Percentiles rank a stretch among this genome's conserved stretches.
Evolutionary conservation across 2,797 vertebrate species (phyloP).

Genomic region (Sitta carolinensis): DNA sequence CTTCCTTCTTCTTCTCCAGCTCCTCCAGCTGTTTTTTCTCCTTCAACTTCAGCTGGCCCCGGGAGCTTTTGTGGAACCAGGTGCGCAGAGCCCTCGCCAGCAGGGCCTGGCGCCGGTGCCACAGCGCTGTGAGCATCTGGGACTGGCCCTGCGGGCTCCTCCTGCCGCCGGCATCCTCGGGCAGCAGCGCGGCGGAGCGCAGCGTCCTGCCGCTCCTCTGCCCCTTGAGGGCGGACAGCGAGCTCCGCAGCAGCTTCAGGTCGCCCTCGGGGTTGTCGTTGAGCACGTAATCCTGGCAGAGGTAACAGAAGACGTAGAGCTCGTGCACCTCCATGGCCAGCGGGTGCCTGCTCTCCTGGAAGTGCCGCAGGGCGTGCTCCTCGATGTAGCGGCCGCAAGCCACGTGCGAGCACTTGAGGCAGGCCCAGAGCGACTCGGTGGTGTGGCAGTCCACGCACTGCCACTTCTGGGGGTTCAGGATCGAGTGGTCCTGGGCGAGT

Average conservation of each 20-base stretch:
- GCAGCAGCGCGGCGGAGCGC: conserved; percentile 82
- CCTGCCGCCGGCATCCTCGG: conserved; percentile 59
- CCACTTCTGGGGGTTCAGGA: conserved; percentile 99
- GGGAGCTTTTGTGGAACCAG: conserved; percentile 83
- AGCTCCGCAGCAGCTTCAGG: conserved; percentile 92
- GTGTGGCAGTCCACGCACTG: conserved; percentile 91
- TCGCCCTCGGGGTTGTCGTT: conserved; percentile 97
- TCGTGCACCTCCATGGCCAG: conserved; percentile 97
- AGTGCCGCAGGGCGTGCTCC: conserved; percentile 93
- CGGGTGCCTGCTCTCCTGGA: conserved; percentile 89
- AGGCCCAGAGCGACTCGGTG: conserved; percentile 96
- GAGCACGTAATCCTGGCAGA: conserved; percentile 95
- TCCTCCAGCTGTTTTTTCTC: conserved; percentile 82
- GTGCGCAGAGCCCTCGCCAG: conserved; percentile 83
- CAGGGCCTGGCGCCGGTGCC: conserved; percentile 89
- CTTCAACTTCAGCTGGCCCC: conserved; percentile 80
- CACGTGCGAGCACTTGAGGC: conserved; percentile 97
- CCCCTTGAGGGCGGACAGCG: conserved; percentile 87
- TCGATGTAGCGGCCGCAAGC: conserved; percentile 95
- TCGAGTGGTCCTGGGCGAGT: conserved; percentile 96
- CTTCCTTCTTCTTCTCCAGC: conserved; percentile 84
- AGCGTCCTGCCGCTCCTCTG: conserved; percentile 84
- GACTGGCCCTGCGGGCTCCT: conserved; percentile 79
- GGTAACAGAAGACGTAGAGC: conserved; percentile 95
- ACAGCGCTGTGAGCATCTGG: conserved; percentile 88